These are phyloP conservation scores for Sebastes nivosus DNA, from an alignment of 2,797 vertebrate species.

Conservation along the genomic window DNA sequence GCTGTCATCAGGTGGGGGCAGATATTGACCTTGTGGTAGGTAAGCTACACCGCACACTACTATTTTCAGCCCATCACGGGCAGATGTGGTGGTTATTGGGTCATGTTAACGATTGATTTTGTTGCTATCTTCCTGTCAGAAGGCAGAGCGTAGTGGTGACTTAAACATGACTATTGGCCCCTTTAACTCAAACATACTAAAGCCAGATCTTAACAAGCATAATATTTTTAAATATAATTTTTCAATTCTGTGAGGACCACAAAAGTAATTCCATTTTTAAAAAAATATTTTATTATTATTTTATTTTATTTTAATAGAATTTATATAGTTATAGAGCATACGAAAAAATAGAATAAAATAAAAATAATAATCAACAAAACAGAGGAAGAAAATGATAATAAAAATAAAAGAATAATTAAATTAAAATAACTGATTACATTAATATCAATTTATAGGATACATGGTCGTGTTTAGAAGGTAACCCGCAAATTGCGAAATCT, in stretches of 20 bases:
- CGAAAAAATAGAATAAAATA: too few species aligned
- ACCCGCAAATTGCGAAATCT: too few species aligned
- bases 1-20: conserved; percentile 56
- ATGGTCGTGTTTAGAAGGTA: too few species aligned
- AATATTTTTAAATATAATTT: neutral
- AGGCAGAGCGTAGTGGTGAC: neutral
- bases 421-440: too few species aligned
- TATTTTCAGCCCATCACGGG: conserved; percentile 44
- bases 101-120: conserved; percentile 46
- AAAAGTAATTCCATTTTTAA: neutral
- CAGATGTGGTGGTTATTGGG: conserved; percentile 38
- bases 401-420: too few species aligned
- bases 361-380: too few species aligned
- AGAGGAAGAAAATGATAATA: too few species aligned
- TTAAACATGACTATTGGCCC: neutral
- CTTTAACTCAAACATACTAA: neutral
- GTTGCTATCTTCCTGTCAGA: conserved; percentile 19
- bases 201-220: neutral
- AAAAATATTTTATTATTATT: too few species aligned
- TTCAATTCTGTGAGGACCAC: neutral
- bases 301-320: too few species aligned
- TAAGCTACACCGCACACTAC: conserved; percentile 48
- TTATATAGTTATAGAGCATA: too few species aligned
- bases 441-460: too few species aligned
- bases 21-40: conserved; percentile 74